A percentile compares a stretch with the other conserved stretches of the same genome.
Evolutionary conservation across 2,888 invertebrate species (phyloP).

Genomic region (Hyposoter didymator): DNA sequence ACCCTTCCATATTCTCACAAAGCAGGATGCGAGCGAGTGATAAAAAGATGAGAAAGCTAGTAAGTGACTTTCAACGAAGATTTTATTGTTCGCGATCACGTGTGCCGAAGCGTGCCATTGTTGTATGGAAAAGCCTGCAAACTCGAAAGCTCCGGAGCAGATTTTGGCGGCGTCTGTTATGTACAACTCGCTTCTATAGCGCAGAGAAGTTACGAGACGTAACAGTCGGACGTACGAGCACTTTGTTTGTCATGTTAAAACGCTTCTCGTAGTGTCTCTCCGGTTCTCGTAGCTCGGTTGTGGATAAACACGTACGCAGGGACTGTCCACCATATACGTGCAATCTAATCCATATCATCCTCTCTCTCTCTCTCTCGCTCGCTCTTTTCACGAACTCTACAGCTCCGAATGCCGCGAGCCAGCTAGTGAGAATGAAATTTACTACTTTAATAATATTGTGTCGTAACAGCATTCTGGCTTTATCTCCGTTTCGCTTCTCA

Average conservation of each 20-base stretch:
- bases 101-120: conserved; percentile 6
- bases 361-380: conserved; percentile 21
- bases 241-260: conserved; percentile 57
- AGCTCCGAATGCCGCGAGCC: conserved; percentile 45
- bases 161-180: conserved; percentile 33
- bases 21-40: neutral
- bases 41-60: neutral
- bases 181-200: conserved; percentile 28
- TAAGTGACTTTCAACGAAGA: conserved; percentile 12
- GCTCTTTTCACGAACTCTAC: conserved; percentile 11
- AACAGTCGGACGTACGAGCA: conserved; percentile 47
- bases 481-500: conserved; percentile 30
- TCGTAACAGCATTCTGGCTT: conserved; percentile 52
- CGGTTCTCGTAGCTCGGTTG: conserved; percentile 11
- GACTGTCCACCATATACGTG: conserved; percentile 56
- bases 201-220: conserved; percentile 28
- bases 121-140: conserved; percentile 18
- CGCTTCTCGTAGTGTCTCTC: conserved; percentile 40
- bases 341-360: conserved; percentile 76
- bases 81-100: conserved; percentile 17
- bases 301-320: conserved; percentile 27
- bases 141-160: conserved; percentile 21
- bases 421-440: conserved; percentile 74
- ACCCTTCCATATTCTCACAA: neutral
- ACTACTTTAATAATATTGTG: conserved; percentile 78